Base-by-base conservation (phyloP, 1,140 invertebrate species). In the Ylistrum balloti region DNA sequence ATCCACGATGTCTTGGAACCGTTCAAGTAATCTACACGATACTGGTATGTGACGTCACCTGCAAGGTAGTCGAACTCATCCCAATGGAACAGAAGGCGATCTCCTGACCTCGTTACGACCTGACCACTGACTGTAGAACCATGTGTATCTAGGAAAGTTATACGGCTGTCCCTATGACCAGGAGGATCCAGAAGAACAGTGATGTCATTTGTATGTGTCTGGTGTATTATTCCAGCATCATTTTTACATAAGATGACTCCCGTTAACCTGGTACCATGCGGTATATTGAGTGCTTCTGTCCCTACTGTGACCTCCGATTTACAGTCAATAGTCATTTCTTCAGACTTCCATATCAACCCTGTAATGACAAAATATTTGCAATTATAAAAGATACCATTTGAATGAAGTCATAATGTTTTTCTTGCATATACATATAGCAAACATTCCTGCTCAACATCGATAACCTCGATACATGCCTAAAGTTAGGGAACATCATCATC, bases 61-160 rank as follows among this genome's bases (percentile, higher is more conserved):
- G 7, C 56, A n/a, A n/a, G 56, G n/a, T 74, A 74, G 56, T 74
- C 56, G 22, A 74, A 74, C 56, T 74, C 56, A n/a, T 74, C 56
- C 56, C 56, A 74, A 11, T 74, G 56, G 56, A 74, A 74, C 22
- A 28, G 22, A 74, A 74, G 56, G n/a, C 28, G 3, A 5, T 74
- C 56, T 0, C 56, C n/a, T 1, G 28, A 28, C 56, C 56, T n/a
- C 22, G 56, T 74, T 5, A 74, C 56, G n/a, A 11, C 56, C 56
- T 74, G 56, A 17, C 56, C 56, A 11, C 22, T 74, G 5, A 74
- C 56, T n/a, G 56, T 74, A 5, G 56, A 28, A 1, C 56, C 56
- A n/a, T 74, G 56, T 5, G 13, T 11, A 74, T 74, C 17, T 9
- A 74, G 56, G 56, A 74, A 74, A 5, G n/a, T 74, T 74, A 74